phyloP scores from a whole-genome alignment of 1,140 invertebrate genomes.

The Habropoda laboriosa region DNA sequence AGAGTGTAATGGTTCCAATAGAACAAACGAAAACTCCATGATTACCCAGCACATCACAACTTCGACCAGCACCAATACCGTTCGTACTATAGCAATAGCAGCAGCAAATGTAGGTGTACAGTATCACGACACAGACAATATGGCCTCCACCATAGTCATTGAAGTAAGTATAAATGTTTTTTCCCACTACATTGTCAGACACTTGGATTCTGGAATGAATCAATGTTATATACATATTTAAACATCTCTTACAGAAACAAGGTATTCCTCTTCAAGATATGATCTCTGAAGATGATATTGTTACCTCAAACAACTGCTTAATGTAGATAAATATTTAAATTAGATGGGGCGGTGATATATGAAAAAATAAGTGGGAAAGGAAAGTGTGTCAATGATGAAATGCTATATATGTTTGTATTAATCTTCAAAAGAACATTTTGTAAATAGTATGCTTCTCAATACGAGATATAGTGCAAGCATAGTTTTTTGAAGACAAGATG shows the following conservation, averaged over 20 bases:
- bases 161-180: slow-evolving; percentile 66
- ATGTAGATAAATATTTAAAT: slow-evolving; percentile 51
- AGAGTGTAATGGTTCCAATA: slow-evolving; percentile 64
- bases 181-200: slow-evolving; percentile 3
- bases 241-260: slow-evolving; percentile 62
- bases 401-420: slow-evolving; percentile 27
- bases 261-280: slow-evolving; percentile 69
- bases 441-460: slow-evolving; percentile 53
- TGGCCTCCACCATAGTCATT: slow-evolving; percentile 73
- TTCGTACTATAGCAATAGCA: slow-evolving; percentile 71
- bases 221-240: slow-evolving; percentile 12
- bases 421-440: slow-evolving; percentile 32
- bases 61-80: slow-evolving; percentile 66
- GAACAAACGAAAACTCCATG: slow-evolving; percentile 65
- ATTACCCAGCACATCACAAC: slow-evolving; percentile 70
- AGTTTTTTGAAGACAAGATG: neutral
- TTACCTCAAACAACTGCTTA: slow-evolving; percentile 63
- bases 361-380: neutral
- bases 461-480: slow-evolving; percentile 16
- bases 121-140: slow-evolving; percentile 72
- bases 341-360: neutral
- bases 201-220: neutral
- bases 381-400: slow-evolving; percentile 43
- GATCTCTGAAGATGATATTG: slow-evolving; percentile 70
- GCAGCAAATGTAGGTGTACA: slow-evolving; percentile 71